Percentiles rank a stretch among this genome's conserved stretches.
Conservation (phyloP, 1,140 invertebrate species). For the Zaprionus lachaisei region DNA sequence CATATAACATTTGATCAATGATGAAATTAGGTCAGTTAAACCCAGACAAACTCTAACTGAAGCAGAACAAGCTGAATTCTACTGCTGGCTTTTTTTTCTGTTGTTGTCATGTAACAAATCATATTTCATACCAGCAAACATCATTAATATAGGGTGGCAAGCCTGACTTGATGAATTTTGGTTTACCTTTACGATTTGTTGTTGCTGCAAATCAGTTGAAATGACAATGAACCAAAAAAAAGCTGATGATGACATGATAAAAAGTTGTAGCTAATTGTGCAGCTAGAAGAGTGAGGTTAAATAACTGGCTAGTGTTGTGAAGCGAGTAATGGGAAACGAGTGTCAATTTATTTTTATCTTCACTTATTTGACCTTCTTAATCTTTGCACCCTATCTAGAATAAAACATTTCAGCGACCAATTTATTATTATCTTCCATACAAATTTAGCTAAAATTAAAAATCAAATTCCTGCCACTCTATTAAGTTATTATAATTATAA, state of each 20-base stretch:
- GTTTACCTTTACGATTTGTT: slow-evolving; percentile 13
- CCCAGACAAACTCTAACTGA: background rate
- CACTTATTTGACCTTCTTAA: background rate
- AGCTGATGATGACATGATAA: slow-evolving; percentile 58
- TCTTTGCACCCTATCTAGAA: background rate
- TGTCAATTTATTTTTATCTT: background rate
- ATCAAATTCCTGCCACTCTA: background rate
- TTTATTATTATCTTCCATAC: no score
- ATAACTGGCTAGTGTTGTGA: no score
- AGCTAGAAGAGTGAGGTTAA: background rate
- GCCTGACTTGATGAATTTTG: background rate
- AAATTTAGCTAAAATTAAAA: no score
- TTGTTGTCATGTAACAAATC: slow-evolving; percentile 39
- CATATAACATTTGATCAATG: slow-evolving; percentile 52
- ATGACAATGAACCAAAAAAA: slow-evolving; percentile 58
- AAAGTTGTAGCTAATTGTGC: slow-evolving; percentile 60
- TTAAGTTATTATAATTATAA: background rate
- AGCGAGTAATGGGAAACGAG: background rate
- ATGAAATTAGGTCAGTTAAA: slow-evolving; percentile 1
- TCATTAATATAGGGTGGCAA: slow-evolving; percentile 54
- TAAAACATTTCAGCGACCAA: no score
- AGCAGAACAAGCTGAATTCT: no score
- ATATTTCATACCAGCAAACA: slow-evolving; percentile 65
- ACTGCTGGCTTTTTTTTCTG: no score
- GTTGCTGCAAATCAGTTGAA: background rate